Evolutionary conservation across 2,113 vertebrate species (phyloP).

Genomic region (Vicugna pacos): DNA sequence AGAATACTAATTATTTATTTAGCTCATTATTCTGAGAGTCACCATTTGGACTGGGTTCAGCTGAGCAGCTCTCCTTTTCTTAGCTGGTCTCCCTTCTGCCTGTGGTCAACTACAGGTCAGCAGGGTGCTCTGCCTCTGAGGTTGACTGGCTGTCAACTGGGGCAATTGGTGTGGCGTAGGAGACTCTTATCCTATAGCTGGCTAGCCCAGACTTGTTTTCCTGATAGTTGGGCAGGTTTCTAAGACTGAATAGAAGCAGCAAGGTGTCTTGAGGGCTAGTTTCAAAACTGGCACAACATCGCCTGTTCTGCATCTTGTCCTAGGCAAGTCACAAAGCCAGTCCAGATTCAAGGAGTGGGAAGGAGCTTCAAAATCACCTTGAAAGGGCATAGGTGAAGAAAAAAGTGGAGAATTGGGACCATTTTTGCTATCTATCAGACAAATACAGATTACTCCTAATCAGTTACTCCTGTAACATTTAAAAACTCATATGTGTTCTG

Average conservation of each 20-base stretch:
- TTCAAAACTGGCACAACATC: background rate
- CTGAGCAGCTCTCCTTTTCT: slow-evolving; percentile 44
- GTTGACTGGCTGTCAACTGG: background rate
- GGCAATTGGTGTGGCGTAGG: background rate
- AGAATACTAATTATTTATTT: slow-evolving; percentile 33
- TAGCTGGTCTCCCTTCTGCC: background rate
- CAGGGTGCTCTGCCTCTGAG: background rate
- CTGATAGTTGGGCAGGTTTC: background rate
- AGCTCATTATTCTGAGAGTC: slow-evolving; percentile 20
- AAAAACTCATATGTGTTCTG: background rate
- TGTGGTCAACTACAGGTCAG: background rate
- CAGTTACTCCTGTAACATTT: slow-evolving; percentile 57
- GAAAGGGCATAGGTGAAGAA: background rate
- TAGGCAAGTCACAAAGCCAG: slow-evolving; percentile 23
- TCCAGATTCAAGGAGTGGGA: background rate
- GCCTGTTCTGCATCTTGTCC: background rate
- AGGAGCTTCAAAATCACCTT: slow-evolving; percentile 1
- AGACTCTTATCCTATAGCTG: background rate
- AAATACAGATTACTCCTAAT: slow-evolving; percentile 43
- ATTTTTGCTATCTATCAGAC: slow-evolving; percentile 33
- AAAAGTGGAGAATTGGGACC: background rate
- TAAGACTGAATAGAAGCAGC: slow-evolving; percentile 13
- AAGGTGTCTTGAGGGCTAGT: background rate
- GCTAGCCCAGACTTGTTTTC: slow-evolving; percentile 31
- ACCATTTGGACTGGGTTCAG: background rate